A percentile compares a stretch with the other conserved stretches of the same genome.
These are phyloP conservation scores for Delichon dasypus DNA, from an alignment of 2,797 vertebrate species.

Conservation along the genomic window DNA sequence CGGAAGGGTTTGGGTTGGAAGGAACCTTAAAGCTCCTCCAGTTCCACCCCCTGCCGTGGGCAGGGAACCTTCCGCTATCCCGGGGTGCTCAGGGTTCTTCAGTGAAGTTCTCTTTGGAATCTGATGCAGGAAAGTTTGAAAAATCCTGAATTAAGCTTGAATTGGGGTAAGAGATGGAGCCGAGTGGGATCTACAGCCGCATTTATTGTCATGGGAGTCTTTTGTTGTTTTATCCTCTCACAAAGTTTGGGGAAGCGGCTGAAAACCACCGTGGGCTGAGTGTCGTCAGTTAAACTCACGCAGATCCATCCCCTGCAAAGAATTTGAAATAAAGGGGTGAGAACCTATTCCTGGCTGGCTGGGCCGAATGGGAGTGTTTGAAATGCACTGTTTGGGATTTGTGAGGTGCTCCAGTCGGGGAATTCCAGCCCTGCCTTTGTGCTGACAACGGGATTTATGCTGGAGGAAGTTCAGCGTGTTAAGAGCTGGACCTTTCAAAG, in stretches of 20 bases:
- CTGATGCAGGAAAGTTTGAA: not conserved
- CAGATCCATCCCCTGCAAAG: not conserved
- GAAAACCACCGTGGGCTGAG: not conserved
- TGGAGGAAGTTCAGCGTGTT: not conserved
- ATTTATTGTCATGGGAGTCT: not conserved
- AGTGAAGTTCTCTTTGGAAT: not conserved
- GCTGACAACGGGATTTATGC: slow-evolving; percentile 24
- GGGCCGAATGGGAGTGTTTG: not conserved
- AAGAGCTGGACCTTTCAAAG: slow-evolving; percentile 3
- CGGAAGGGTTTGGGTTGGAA: not conserved
- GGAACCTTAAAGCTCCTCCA: not conserved
- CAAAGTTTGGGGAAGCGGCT: not conserved
- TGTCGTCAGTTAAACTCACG: not conserved
- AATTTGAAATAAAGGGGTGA: not conserved
- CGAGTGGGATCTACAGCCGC: not conserved
- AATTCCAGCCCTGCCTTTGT: not conserved
- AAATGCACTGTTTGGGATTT: not conserved
- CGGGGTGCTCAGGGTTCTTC: not conserved
- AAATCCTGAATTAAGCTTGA: not conserved
- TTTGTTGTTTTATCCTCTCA: not conserved
- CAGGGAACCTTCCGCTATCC: not conserved
- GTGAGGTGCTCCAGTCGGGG: not conserved
- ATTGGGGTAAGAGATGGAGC: not conserved
- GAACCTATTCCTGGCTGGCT: not conserved
- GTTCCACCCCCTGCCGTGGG: not conserved